Evolutionary conservation across 1,140 invertebrate species (phyloP), one percentile per base, ranked within the genome.

Genomic region (Ostrea edulis): DNA sequence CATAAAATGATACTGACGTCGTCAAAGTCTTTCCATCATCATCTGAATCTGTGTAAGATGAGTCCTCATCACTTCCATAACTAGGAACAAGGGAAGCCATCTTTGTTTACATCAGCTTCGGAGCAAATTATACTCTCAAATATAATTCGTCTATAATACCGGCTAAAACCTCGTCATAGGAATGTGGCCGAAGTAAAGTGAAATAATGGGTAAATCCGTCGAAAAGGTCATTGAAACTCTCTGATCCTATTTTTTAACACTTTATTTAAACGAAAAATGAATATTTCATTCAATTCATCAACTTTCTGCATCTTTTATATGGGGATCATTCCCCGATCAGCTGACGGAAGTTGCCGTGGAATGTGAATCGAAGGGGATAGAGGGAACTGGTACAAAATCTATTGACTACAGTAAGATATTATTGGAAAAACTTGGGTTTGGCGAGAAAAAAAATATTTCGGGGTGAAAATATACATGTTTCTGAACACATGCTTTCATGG

Each of bases 71-170:
- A 85, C 90, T 92, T n/a, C 95, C 95, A 91, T 96, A 96, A 95
- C 96, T 96, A 54, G 96, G 96, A 68, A 96, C 96, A 84, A 96
- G 94, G 90, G 96, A 96, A 95, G 96, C 96, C 96, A 96, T 96
- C 25, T 90, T 92, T 85, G 65, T 54, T 58, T 77, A 71, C 88
- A 53, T 83, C 52, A 55, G 89, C 71, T 88, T 44, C 68, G 52
- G 90, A 88, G 89, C 86, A 84, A 92, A 88, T 53, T 71, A 29
- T 54, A 77, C 65, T 51, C 17, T 62, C 58, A 86, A 87, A 88
- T 91, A 88, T 90, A 65, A 93, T 93, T 93, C 92, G 93, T 85
- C 83, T 83, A 92, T 85, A 89, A 71, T 90, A 90, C 92, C 92
- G 92, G 92, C 90, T 86, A 91, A 53, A 14, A 25, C 14, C 17